A percentile compares a stretch with the other conserved stretches of the same genome.
phyloP scores from a whole-genome alignment of 1,140 invertebrate species.

The Danaus plexippus region DNA sequence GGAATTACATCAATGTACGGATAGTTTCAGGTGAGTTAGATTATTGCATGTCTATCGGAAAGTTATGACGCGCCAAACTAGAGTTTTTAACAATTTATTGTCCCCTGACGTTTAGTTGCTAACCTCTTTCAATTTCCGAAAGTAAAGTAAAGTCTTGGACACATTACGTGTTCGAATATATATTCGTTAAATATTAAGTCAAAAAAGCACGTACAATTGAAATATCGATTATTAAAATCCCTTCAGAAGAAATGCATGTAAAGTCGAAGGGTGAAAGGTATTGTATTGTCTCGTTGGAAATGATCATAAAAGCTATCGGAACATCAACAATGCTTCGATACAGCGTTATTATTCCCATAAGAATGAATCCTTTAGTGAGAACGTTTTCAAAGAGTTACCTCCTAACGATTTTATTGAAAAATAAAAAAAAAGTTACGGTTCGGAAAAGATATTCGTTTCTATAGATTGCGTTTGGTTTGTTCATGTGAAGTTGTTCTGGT shows the following conservation, averaged over 20 bases:
- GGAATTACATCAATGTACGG: constrained; percentile 53
- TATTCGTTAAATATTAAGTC: too few species aligned
- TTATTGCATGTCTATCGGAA: constrained; percentile 23
- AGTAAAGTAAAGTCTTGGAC: too few species aligned
- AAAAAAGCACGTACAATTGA: too few species aligned
- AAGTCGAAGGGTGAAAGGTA: constrained; percentile 10
- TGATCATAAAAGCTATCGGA: constrained; percentile 46
- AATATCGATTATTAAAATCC: too few species aligned
- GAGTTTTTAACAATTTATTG: constrained; percentile 20
- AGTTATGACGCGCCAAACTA: constrained; percentile 19
- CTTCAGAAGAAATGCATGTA: not conserved
- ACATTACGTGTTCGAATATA: too few species aligned
- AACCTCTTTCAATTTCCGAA: too few species aligned
- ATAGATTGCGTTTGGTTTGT: too few species aligned
- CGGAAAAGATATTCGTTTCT: too few species aligned
- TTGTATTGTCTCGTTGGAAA: constrained; percentile 26
- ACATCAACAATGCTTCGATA: constrained; percentile 41
- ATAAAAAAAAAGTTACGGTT: too few species aligned
- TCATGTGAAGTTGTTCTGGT: too few species aligned
- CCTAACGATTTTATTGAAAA: constrained; percentile 65
- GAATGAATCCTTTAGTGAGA: constrained; percentile 52
- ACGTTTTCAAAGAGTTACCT: constrained; percentile 66
- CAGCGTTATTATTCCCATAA: constrained; percentile 49
- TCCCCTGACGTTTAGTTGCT: constrained; percentile 4
- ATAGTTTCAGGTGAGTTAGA: constrained; percentile 22